Percentiles rank a stretch among this genome's conserved stretches.
Evolutionary conservation across 2,888 invertebrate species (phyloP).

Genomic region (Sarcophaga carnaria): DNA sequence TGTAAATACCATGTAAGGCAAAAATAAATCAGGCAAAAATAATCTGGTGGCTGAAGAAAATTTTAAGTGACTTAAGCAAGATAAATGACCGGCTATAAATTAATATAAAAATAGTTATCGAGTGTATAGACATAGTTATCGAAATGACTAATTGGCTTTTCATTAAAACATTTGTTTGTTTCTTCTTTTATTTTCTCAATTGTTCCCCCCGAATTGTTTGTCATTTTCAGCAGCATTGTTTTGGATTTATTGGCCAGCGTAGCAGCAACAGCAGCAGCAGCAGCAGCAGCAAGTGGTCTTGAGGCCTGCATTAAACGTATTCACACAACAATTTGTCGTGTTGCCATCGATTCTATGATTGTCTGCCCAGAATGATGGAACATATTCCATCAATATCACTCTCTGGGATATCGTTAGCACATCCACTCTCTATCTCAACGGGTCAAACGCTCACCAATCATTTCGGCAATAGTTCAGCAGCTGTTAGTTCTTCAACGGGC

Average conservation of each 20-base stretch:
- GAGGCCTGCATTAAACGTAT: slow-evolving; percentile 22
- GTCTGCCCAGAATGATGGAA: slow-evolving; percentile 81
- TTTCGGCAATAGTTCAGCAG: slow-evolving; percentile 76
- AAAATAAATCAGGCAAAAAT: slow-evolving; percentile 9
- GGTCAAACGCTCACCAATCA: slow-evolving; percentile 79
- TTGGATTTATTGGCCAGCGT: slow-evolving; percentile 55
- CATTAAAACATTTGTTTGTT: slow-evolving; percentile 29
- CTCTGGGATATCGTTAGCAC: slow-evolving; percentile 81
- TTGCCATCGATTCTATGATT: slow-evolving; percentile 60
- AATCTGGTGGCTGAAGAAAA: neutral
- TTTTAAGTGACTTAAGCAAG: neutral
- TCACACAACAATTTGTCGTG: slow-evolving; percentile 44
- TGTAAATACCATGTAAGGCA: slow-evolving; percentile 36
- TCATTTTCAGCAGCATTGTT: slow-evolving; percentile 35
- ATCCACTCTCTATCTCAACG: slow-evolving; percentile 79
- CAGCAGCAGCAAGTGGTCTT: slow-evolving; percentile 15
- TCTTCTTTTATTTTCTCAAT: neutral
- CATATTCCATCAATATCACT: slow-evolving; percentile 82
- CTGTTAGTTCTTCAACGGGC: slow-evolving; percentile 73
- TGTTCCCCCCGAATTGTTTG: neutral
- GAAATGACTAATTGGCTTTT: slow-evolving; percentile 24
- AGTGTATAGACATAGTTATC: neutral
- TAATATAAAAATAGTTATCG: neutral
- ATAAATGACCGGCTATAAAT: slow-evolving; percentile 5
- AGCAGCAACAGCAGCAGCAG: neutral